phyloP scores from a whole-genome alignment of 2,888 invertebrate genomes.

The Heliconius cydno region DNA sequence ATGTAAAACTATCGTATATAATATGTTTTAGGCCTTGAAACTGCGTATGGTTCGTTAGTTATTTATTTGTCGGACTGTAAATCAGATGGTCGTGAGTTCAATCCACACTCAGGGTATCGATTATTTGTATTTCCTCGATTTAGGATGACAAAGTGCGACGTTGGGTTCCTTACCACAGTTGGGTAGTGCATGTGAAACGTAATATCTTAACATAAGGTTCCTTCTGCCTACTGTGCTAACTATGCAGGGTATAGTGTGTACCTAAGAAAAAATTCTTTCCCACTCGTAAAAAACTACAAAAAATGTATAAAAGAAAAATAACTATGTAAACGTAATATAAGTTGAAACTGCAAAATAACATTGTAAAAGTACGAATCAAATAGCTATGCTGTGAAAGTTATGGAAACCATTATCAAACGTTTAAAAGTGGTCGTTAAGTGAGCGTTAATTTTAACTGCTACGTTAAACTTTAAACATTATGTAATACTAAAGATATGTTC shows the following conservation, averaged over 20 bases:
- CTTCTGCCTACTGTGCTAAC: too few relatives aligned
- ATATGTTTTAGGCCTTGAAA: too few relatives aligned
- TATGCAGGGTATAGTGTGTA: too few relatives aligned
- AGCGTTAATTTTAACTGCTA: slow-evolving; percentile 15
- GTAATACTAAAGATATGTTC: neutral
- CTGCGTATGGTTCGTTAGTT: too few relatives aligned
- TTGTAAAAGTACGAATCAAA: neutral
- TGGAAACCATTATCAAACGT: slow-evolving; percentile 1
- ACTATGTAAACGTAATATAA: neutral
- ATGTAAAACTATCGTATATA: too few relatives aligned
- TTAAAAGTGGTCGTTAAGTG: slow-evolving; percentile 12
- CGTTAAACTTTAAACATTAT: neutral
- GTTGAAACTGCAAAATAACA: neutral
- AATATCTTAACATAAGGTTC: too few relatives aligned
- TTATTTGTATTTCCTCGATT: neutral
- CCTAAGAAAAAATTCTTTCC: too few relatives aligned
- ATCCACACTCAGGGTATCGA: neutral
- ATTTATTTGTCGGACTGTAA: neutral
- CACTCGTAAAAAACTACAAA: too few relatives aligned
- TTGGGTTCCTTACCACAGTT: neutral
- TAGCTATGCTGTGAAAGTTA: neutral
- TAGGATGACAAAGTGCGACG: neutral
- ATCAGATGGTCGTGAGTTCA: neutral
- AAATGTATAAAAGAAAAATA: neutral
- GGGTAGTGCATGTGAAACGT: neutral